Evolutionary conservation across 2,113 vertebrate genomes (phyloP).

Genomic region (Albula goreensis): DNA sequence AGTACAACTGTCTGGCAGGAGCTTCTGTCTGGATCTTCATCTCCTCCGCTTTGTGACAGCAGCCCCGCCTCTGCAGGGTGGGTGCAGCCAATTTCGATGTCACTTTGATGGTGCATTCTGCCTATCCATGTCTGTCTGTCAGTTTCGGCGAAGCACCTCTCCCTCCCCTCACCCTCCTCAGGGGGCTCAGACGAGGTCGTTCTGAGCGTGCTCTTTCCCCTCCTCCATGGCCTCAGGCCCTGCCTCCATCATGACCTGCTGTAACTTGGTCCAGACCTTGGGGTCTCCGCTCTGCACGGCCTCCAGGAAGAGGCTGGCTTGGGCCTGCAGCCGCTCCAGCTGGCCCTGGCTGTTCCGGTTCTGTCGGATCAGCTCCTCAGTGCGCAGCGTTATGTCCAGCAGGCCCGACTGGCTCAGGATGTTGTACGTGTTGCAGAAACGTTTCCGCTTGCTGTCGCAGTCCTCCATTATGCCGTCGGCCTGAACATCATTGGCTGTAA

Average conservation of each 20-base stretch:
- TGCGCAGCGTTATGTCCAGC: constrained; percentile 89
- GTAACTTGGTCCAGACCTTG: constrained; percentile 81
- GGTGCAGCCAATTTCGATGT: background rate
- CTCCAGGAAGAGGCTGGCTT: constrained; percentile 81
- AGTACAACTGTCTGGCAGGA: background rate
- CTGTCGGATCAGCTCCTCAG: constrained; percentile 88
- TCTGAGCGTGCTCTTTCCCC: constrained; percentile 40
- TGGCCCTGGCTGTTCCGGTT: constrained; percentile 84
- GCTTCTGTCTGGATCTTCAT: background rate
- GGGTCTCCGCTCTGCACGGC: constrained; percentile 79
- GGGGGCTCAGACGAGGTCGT: constrained; percentile 30
- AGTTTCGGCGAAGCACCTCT: background rate
- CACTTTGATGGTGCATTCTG: background rate
- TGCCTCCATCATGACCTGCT: constrained; percentile 69
- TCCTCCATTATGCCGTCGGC: constrained; percentile 36
- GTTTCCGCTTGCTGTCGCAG: constrained; percentile 71
- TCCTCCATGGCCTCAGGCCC: constrained; percentile 29
- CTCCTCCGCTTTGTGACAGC: background rate
- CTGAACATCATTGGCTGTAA: background rate
- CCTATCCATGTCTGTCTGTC: background rate
- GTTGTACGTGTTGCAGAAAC: constrained; percentile 87
- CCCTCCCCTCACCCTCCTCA: background rate
- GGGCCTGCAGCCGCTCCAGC: constrained; percentile 82
- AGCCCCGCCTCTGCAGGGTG: background rate
- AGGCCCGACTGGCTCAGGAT: constrained; percentile 81